Conservation (phyloP, 2,888 invertebrate species). For the Abrostola triplasia region DNA sequence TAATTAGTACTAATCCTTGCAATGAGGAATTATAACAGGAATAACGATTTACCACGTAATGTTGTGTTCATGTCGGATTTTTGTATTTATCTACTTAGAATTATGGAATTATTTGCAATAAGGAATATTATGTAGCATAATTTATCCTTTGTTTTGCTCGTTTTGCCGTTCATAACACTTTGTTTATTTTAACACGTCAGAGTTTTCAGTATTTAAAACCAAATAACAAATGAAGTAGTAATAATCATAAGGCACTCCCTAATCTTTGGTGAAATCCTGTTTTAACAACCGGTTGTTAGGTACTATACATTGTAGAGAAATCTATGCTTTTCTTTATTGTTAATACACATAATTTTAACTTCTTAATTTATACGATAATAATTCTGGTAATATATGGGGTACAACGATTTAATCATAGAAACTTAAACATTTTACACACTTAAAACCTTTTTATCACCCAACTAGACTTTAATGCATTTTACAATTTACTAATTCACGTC, state of each 20-base stretch:
- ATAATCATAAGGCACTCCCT: background rate
- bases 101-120: conserved; percentile 18
- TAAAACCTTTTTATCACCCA: conserved; percentile 21
- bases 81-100: conserved; percentile 18
- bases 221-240: too few relatives aligned
- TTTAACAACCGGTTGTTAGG: too few relatives aligned
- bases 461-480: conserved; percentile 24
- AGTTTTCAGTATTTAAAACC: background rate
- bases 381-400: too few relatives aligned
- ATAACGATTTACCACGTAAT: background rate
- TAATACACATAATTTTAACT: too few relatives aligned
- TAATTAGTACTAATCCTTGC: conserved; percentile 6
- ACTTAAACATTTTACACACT: conserved; percentile 35
- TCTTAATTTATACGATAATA: too few relatives aligned
- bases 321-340: too few relatives aligned
- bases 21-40: conserved; percentile 30
- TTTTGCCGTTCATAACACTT: background rate
- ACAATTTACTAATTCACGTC: conserved; percentile 28
- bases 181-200: conserved; percentile 2
- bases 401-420: conserved; percentile 5
- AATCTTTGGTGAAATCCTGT: too few relatives aligned
- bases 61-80: conserved; percentile 9
- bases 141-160: background rate
- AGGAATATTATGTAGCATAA: conserved; percentile 1
- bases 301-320: too few relatives aligned